Conservation (phyloP, 2,797 vertebrate species). For the Iguana delicatissima region DNA sequence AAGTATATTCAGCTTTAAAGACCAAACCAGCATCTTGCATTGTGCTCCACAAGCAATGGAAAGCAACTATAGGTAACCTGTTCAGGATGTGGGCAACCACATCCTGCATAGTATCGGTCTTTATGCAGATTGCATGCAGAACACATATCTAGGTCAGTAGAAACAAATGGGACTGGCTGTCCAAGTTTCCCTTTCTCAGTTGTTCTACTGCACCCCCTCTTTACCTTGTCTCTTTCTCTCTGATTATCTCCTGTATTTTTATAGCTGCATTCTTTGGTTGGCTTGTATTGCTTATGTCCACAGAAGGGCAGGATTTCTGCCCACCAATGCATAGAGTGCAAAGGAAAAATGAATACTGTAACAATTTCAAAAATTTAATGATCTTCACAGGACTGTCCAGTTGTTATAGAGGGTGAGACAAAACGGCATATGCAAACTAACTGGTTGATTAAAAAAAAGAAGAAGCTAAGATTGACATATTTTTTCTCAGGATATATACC, state of each 20-base stretch:
- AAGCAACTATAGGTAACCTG: not conserved
- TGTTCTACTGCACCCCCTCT: not conserved
- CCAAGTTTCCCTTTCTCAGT: not conserved
- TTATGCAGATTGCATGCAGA: not conserved
- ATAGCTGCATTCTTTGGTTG: not conserved
- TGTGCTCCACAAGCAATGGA: not conserved
- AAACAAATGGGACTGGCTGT: too few relatives aligned
- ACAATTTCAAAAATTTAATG: not conserved
- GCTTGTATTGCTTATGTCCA: not conserved
- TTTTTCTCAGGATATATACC: not conserved
- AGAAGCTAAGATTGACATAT: not conserved
- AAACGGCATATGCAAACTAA: not conserved
- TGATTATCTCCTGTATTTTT: not conserved
- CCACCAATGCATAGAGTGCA: not conserved
- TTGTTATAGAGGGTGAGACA: not conserved
- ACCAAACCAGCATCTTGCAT: not conserved
- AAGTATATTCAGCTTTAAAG: not conserved
- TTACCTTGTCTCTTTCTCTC: not conserved
- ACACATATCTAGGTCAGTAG: not conserved
- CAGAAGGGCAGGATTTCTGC: not conserved
- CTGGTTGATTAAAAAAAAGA: not conserved
- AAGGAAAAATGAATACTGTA: not conserved
- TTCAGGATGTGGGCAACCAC: slow-evolving; percentile 9
- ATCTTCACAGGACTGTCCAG: not conserved
- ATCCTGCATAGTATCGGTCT: not conserved